A percentile compares a stretch with the other conserved stretches of the same genome.
phyloP scores from a whole-genome alignment of 2,797 vertebrate species.

The Tauraco hartlaubi region DNA sequence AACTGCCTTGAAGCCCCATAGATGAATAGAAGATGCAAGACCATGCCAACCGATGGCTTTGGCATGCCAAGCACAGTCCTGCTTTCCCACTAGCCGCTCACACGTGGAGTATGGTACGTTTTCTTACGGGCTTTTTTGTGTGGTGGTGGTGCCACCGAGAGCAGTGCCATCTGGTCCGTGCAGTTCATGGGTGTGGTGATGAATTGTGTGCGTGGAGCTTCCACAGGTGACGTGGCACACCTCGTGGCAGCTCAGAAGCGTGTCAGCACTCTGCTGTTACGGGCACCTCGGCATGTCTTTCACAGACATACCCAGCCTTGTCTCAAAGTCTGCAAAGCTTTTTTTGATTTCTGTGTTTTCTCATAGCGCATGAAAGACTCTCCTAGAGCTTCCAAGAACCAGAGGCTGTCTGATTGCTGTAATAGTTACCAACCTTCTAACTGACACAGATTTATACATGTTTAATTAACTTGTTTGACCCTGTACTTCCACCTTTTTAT shows the following conservation, averaged over 20 bases:
- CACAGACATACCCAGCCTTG: not conserved
- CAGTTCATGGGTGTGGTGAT: not conserved
- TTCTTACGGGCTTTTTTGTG: not conserved
- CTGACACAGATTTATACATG: not conserved
- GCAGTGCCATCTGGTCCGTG: not conserved
- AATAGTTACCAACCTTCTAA: not conserved
- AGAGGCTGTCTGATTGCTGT: not conserved
- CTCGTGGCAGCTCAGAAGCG: not conserved
- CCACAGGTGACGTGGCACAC: not conserved
- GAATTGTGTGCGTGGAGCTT: not conserved
- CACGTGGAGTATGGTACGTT: not conserved
- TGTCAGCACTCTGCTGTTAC: not conserved
- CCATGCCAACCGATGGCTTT: not conserved
- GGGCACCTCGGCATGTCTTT: not conserved
- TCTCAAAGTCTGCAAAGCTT: not conserved
- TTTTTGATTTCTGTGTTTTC: not conserved
- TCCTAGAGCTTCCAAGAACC: not conserved
- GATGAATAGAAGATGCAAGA: not conserved
- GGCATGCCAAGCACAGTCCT: not conserved
- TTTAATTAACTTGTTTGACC: not conserved
- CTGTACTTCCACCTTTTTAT: not conserved
- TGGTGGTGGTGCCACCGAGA: not conserved
- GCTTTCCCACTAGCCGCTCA: not conserved
- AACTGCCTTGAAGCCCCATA: not conserved
- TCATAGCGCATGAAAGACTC: not conserved